Base-by-base conservation (phyloP, 1,140 invertebrate genomes). In the Centruroides vittatus region DNA sequence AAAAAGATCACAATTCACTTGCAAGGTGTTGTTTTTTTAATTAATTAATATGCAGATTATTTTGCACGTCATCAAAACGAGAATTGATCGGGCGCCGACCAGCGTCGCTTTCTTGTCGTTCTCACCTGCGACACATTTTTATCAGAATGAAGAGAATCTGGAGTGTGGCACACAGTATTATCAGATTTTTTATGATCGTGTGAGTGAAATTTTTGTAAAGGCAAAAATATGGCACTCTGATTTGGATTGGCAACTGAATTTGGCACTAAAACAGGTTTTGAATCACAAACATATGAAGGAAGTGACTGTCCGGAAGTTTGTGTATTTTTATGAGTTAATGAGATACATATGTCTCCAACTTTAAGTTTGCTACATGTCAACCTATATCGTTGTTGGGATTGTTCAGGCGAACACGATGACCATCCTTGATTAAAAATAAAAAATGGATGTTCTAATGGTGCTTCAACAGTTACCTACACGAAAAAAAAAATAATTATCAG, bases 361-460 rank as follows among this genome's bases (percentile, higher is more conserved):
- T 84, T 81, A 60, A 93, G 74, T 66, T 80, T 80, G 61, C 85
- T 82, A 60, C 89, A 89, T 61, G 81, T 80, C 8, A 93, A 75
- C 12, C 86, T 85, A 73, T 86, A 89, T 55, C 80, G 78, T 61
- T 82, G 78, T 47, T 83, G 70, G 10, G 88, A 89, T 58, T 80
- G 76, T 65, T 86, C 80, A 0, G 89, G 88, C 66, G 80, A 80
- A 70, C 81, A 88, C 3, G 89, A 92, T 55, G 88, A 86, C 89
- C 89, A 93, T 4, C 89, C 89, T 67, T 84, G 83, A 5, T 86
- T 86, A 70, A 88, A 86, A 50, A 93, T 87, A 74, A 91, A 93
- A 73, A 91, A 89, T 9, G 89, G 89, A 73, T 92, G 88, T 61
- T 90, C 88, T 52, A 84, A 71, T 11, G 82, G 78, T 35, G 87